phyloP scores from a whole-genome alignment of 1,140 invertebrate species.

The Neodiprion fabricii region DNA sequence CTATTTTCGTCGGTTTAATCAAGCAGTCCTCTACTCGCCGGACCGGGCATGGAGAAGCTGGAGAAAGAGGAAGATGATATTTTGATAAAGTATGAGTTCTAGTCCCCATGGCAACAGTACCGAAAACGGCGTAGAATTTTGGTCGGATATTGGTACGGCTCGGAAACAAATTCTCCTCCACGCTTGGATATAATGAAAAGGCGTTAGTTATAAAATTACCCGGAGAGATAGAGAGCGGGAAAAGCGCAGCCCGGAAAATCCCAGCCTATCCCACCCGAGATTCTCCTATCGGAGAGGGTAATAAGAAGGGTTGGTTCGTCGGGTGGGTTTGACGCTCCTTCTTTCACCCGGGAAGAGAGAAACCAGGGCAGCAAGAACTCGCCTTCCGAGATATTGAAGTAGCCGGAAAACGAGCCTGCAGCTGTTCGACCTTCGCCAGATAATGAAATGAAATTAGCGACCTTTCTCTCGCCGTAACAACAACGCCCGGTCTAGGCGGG shows the following conservation, averaged over 20 bases:
- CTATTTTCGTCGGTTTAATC: not conserved
- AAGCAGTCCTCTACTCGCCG: not conserved
- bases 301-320: no score
- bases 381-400: no score
- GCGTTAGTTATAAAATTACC: slow-evolving; percentile 1
- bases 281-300: no score
- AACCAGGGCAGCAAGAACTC: no score
- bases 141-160: not conserved
- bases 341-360: no score
- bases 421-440: no score
- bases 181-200: slow-evolving; percentile 1
- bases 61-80: not conserved
- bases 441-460: no score
- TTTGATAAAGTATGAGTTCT: not conserved
- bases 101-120: not conserved
- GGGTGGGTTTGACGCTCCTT: no score
- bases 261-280: no score
- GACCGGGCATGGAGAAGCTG: not conserved
- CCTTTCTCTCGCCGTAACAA: no score
- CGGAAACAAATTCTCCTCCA: not conserved
- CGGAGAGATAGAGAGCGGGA: not conserved
- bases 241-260: not conserved
- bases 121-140: not conserved
- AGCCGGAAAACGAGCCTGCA: no score
- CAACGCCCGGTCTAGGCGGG: no score